Base-by-base conservation (phyloP, 1,140 invertebrate genomes). In the Drosophila quadrilineata region DNA sequence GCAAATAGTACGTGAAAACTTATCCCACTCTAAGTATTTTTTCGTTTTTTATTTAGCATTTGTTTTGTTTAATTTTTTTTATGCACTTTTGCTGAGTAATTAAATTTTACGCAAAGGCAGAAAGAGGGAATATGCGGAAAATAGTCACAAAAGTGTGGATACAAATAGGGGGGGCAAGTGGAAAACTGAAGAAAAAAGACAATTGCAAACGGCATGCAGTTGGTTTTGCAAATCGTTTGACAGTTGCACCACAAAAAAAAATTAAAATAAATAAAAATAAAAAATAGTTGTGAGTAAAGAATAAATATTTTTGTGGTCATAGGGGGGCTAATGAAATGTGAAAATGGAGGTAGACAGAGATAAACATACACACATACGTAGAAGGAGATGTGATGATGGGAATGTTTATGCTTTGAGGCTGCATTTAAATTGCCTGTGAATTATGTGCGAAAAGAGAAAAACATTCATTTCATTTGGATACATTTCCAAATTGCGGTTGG, bases 141-240 rank as follows among this genome's bases (percentile, higher is more conserved):
- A n/a, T n/a, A n/a, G n/a, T n/a, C n/a, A n/a, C n/a, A 21, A 58
- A 71, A 75, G 43, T 71, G 58, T 60, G 58, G 72, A 84, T 41
- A 41, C 73, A 72, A 76, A 82, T 59, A 77, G 77, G 67, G 38
- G 14, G 9, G 49, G 57, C 75, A 80, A 80, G 67, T 43, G 31
- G 3, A 12, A 28, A 26, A 48, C 45, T 31, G 26, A 3, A 31
- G 54, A 77, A 77, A 82, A 73, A n/a, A n/a, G n/a, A 74, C 64
- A 70, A 82, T 77, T 84, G 79, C 76, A 59, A 82, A 76, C 64
- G 64, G 69, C 50, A 33, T 67, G 41, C 69, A 73, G 77, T 85
- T 82, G 77, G 77, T 84, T 85, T 77, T 73, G 77, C 77, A 82
- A 85, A 84, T 82, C 77, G 73, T 77, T 84, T 82, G 79, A 82